Evolutionary conservation across 1,140 invertebrate species (phyloP).

Genomic region (Drosophila miranda): DNA sequence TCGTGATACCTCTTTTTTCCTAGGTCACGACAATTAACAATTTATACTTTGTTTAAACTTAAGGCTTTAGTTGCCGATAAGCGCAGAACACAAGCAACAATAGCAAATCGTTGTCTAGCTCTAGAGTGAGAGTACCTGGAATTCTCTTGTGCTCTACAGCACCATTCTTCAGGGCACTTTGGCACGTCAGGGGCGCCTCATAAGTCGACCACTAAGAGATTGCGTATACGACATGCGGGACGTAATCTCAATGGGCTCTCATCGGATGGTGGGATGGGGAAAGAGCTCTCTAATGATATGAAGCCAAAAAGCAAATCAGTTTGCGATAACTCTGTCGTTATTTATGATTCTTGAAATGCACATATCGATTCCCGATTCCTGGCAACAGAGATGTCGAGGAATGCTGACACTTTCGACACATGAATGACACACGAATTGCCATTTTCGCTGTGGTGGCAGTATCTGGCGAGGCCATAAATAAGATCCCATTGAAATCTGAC

Average conservation of each 20-base stretch:
- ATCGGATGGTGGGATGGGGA: not conserved
- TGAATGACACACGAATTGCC: no score
- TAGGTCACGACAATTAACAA: conserved; percentile 25
- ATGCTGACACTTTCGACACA: no score
- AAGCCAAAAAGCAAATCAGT: no score
- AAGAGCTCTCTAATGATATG: no score
- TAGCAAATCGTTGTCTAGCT: conserved; percentile 50
- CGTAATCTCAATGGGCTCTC: conserved; percentile 13
- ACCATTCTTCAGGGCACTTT: conserved; percentile 7
- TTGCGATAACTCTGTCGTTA: no score
- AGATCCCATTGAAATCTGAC: no score
- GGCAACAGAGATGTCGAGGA: no score
- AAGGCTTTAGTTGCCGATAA: conserved; percentile 62
- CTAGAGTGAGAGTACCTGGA: conserved; percentile 33
- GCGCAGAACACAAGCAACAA: conserved; percentile 12
- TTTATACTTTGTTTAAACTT: conserved; percentile 41
- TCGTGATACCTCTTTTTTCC: not conserved
- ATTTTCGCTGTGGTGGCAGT: no score
- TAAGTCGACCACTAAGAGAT: not conserved
- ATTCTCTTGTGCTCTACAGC: not conserved
- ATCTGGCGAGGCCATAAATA: no score
- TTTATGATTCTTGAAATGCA: no score
- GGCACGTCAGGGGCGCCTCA: not conserved
- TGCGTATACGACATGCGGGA: conserved; percentile 35
- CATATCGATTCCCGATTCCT: no score